Evolutionary conservation across 2,797 vertebrate genomes (phyloP).

Genomic region (Netta rufina): DNA sequence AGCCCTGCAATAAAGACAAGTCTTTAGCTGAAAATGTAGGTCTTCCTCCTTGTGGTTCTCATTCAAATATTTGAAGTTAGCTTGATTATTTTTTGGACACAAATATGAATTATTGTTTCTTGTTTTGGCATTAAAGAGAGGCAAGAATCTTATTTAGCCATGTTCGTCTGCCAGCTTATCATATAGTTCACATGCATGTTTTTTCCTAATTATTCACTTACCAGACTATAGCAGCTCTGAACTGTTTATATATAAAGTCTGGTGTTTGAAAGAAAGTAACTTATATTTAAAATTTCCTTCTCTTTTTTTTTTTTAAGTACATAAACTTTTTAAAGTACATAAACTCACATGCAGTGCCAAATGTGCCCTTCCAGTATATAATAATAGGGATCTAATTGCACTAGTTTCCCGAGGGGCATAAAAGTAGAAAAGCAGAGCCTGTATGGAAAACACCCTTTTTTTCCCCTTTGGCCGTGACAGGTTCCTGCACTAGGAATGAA

Average conservation of each 20-base stretch:
- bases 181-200: slow-evolving; percentile 6
- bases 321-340: slow-evolving; percentile 1
- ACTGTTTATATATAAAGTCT: slow-evolving; percentile 67
- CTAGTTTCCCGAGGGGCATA: slow-evolving; percentile 19
- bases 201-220: slow-evolving; percentile 38
- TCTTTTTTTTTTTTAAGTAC: neutral
- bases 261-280: slow-evolving; percentile 37
- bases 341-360: slow-evolving; percentile 42
- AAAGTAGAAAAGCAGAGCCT: slow-evolving; percentile 36
- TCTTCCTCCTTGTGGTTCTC: slow-evolving; percentile 15
- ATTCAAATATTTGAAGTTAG: slow-evolving; percentile 24
- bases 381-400: slow-evolving; percentile 54
- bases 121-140: slow-evolving; percentile 8
- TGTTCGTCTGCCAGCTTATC: slow-evolving; percentile 21
- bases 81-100: neutral
- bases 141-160: slow-evolving; percentile 4
- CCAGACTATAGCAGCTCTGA: slow-evolving; percentile 24
- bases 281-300: slow-evolving; percentile 40
- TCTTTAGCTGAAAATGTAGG: neutral
- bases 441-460: slow-evolving; percentile 50
- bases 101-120: slow-evolving; percentile 4
- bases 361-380: slow-evolving; percentile 23
- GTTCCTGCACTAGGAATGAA: neutral
- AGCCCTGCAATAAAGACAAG: neutral
- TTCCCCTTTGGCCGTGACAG: neutral